A percentile compares a stretch with the other conserved stretches of the same genome.
Evolutionary conservation across 2,797 vertebrate species (phyloP).

Genomic region (Coluber constrictor): DNA sequence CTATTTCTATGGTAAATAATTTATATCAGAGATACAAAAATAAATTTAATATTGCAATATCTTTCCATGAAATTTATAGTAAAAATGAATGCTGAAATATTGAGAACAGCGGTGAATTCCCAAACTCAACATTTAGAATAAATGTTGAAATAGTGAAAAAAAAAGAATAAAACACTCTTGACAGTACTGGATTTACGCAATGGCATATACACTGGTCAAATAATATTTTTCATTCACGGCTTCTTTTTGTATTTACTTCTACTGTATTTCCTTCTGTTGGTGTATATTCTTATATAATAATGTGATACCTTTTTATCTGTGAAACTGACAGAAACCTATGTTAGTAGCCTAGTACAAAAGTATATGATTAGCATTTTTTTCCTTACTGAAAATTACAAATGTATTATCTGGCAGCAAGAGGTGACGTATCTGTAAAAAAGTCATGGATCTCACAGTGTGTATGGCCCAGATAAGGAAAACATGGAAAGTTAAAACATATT

Average conservation of each 20-base stretch:
- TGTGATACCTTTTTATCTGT: constrained; percentile 20
- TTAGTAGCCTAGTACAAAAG: constrained; percentile 30
- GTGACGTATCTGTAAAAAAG: constrained; percentile 2
- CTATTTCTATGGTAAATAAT: constrained; percentile 24
- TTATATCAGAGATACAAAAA: constrained; percentile 7
- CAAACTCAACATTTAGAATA: not conserved
- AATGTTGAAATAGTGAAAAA: not conserved
- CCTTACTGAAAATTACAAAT: constrained; percentile 28
- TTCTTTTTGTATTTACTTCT: constrained; percentile 10
- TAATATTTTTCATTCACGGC: constrained; percentile 16
- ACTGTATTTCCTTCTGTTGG: constrained; percentile 31
- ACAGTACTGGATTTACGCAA: not conserved
- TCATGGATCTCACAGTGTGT: constrained; percentile 9
- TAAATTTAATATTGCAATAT: constrained; percentile 1
- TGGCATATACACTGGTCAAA: not conserved
- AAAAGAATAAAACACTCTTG: not conserved
- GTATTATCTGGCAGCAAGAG: constrained; percentile 39
- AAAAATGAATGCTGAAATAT: not conserved
- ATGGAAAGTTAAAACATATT: not conserved
- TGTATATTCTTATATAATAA: constrained; percentile 32
- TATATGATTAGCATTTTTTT: constrained; percentile 18
- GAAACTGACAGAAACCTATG: constrained; percentile 35
- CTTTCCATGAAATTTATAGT: constrained; percentile 1
- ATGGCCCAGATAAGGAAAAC: constrained; percentile 29
- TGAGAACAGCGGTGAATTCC: not conserved